phyloP scores from a whole-genome alignment of 2,113 vertebrate genomes.

The Axis porcinus region DNA sequence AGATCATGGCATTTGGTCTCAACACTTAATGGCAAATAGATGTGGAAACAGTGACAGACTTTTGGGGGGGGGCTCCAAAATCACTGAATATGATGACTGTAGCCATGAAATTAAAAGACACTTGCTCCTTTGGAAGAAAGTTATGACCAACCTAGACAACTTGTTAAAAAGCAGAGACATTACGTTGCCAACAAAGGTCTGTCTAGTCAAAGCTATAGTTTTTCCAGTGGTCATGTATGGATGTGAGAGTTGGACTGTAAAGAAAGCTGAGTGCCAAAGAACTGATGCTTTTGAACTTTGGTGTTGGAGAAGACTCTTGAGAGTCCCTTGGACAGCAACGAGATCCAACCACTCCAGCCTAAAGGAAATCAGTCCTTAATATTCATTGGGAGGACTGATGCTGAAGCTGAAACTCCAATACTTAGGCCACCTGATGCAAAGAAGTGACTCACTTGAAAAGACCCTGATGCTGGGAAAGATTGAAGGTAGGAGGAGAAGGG shows the following conservation, averaged over 20 bases:
- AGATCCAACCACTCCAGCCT: background rate
- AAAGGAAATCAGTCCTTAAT: background rate
- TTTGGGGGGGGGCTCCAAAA: background rate
- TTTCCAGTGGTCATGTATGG: background rate
- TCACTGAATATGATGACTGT: background rate
- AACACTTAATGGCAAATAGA: background rate
- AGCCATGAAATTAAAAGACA: background rate
- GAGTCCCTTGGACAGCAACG: accelerated
- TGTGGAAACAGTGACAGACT: background rate
- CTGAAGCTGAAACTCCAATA: background rate
- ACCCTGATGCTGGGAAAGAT: background rate
- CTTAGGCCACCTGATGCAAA: background rate
- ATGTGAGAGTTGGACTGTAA: background rate
- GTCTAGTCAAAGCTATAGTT: background rate
- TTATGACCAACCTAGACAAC: background rate
- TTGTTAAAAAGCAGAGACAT: background rate
- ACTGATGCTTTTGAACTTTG: background rate
- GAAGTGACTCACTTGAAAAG: background rate
- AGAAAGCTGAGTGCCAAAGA: background rate
- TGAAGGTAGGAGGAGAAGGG: background rate
- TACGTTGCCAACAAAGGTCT: background rate
- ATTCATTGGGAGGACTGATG: background rate
- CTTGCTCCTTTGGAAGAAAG: background rate
- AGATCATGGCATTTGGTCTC: background rate
- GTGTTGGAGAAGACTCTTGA: background rate